Evolutionary conservation across 2,888 invertebrate genomes (phyloP), one percentile per base, ranked within the genome.

Genomic region (Melanostoma mellinum): DNA sequence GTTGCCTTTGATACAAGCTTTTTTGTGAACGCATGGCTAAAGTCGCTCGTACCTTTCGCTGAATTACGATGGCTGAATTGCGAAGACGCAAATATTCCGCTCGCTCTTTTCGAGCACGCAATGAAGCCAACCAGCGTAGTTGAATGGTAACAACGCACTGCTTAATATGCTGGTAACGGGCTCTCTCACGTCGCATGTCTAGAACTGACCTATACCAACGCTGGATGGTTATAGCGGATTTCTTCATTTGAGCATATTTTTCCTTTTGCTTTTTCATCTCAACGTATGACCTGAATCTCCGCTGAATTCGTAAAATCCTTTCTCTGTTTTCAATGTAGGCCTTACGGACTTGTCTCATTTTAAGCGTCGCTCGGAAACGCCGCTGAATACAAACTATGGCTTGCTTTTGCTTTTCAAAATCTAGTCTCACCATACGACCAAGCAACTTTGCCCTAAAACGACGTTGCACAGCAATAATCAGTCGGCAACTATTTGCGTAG

Each of bases 11-110:
- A 85, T 88, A 92, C 8, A 86, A 10, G 3, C 72, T 32, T 46
- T 90, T 88, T 6, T 87, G 85, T 6, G 5, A 4, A 6, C 87
- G 86, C 90, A 89, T 90, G 6, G 72, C 53, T 36, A 86, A 77
- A 2, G 87, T 89, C 9, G 89, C 91, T 9, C 92, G 91, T 86
- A 91, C 92, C 40, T 87, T 87, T 32, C 88, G 88, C 86, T 94
- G 93, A 79, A 93, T 78, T 33, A 76, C 33, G 2, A 88, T 82
- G 2, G 90, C 87, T 10, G 89, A 90, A 56, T 85, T 71, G 33
- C 85, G 87, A n/a, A 82, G 76, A 42, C 33, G 69, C 48, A 91
- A 89, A 35, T 84, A 86, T 53, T 81, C 6, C 0, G 50, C 32
- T 10, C 86, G 79, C 10, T 87, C 75, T 9, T 68, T 48, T n/a